Evolutionary conservation across 1,140 invertebrate genomes (phyloP).

Genomic region (Rhizoglyphus robini): DNA sequence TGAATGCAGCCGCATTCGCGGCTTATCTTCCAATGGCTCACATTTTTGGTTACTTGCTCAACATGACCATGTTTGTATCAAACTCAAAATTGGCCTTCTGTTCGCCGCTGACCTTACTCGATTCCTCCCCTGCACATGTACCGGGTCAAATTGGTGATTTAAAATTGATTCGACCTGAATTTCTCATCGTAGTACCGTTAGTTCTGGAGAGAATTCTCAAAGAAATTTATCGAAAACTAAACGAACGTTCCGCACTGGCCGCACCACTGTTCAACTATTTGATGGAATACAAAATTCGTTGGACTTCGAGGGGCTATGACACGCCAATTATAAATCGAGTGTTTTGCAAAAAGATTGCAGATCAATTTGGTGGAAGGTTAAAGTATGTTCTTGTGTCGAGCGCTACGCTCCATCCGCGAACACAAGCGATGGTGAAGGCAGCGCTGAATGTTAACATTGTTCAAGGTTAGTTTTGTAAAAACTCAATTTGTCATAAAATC

Average conservation of each 20-base stretch:
- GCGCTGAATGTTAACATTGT: conserved; percentile 78
- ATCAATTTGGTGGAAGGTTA: conserved; percentile 59
- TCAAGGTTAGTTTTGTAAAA: not conserved
- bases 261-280: conserved; percentile 19
- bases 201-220: conserved; percentile 35
- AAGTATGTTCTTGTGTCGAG: conserved; percentile 76
- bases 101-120: conserved; percentile 83
- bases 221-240: conserved; percentile 38
- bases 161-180: conserved; percentile 52
- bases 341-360: conserved; percentile 46
- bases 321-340: conserved; percentile 23
- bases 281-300: conserved; percentile 23
- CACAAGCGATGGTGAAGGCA: conserved; percentile 82
- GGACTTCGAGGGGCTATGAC: conserved; percentile 18
- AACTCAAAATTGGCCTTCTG: conserved; percentile 84
- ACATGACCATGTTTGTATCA: conserved; percentile 32
- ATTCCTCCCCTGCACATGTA: conserved; percentile 42
- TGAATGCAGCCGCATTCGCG: conserved; percentile 48
- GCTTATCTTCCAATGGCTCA: conserved; percentile 94
- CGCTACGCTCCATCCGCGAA: conserved; percentile 81
- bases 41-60: conserved; percentile 70
- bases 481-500: no score
- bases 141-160: conserved; percentile 29
- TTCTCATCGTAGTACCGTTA: conserved; percentile 79
- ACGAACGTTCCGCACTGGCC: conserved; percentile 25